Evolutionary conservation across 1,140 invertebrate species (phyloP), one percentile per base, ranked within the genome.

Genomic region (Gryllus bimaculatus): DNA sequence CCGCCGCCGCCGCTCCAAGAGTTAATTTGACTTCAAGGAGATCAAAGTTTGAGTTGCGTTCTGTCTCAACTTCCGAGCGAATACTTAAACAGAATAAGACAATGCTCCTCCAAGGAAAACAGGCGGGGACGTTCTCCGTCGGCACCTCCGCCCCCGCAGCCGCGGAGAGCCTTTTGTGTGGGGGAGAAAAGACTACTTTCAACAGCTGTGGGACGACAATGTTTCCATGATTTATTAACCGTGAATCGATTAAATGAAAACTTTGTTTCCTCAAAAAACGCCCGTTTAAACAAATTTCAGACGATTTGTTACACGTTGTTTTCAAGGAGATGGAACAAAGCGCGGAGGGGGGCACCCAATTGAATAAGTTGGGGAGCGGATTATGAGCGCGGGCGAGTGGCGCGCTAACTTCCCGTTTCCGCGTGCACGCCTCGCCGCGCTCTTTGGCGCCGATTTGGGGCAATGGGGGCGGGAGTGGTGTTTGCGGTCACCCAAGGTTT

Each of bases 61-160:
- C 54, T 66, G 54, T 66, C 18, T 66, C 54, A 10, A 66, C 54
- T 66, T 18, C 10, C 54, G 54, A 66, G 54, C 54, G 54, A 66
- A 66, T 66, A 66, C 54, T 66, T 66, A 66, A 66, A 66, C 54
- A 66, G 54, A 66, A 66, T 18, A 66, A 66, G 54, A 66, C 54
- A 66, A 66, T 66, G 18, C 54, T 66, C 18, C 54, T 66, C 54
- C 54, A 66, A 66, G 54, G 54, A 66, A 66, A 66, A 66, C 54
- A 66, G 54, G 10, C 54, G 54, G 26, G 26, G 26, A 39, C 26
- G 26, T 39, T 39, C 26, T 39, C 26, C 26, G 26, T 39, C 26
- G 26, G 26, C 26, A 39, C 26, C 26, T 39, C 26, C 26, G 1
- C 26, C 26, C 26, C 54, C 54, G 0, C 10, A 18, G 10, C 54